Base-by-base conservation (phyloP, 1,140 invertebrate species). In the Eubasilissa regina region DNA sequence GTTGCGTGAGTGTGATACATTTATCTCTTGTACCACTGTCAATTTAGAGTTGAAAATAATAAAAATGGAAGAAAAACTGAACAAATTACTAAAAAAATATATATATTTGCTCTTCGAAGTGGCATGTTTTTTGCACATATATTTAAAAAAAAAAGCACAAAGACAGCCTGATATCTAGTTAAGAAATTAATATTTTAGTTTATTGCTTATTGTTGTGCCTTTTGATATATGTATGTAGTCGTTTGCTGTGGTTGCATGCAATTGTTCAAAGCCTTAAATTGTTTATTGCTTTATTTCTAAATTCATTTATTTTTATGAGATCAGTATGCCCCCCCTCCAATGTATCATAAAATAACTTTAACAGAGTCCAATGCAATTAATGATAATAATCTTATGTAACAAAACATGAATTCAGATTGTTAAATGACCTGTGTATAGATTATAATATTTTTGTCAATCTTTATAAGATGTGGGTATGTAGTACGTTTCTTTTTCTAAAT, bases 301-400 rank as follows among this genome's bases (percentile, higher is more conserved):
- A 35, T 35, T 66, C 9, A n/a, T 66, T 66, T 25, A 66, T 66
- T 66, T 35, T 43, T 66, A 21, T 66, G 21, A 15, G 64, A 56
- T 56, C 17, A 56, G 53, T 56, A 17, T 56, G 13, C 53, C 53
- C 35, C 21, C 60, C 17, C 11, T 62, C 13, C 0, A 62, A 25
- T 21, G 15, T 62, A 35, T 35, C 6, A 6, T 35, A 64, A 44
- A 7, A 64, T 44, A 43, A 64, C 25, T 35, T 64, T 15, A 64
- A 19, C 60, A 9, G 35, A 64, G 13, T 64, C n/a, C 60, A 64
- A 64, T 64, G 60, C 60, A 64, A 64, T 44, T 64, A 15, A 64
- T 43, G 25, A 64, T 64, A 44, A 64, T 64, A 64, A 64, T 43
- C 21, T 64, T 43, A 64, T 35, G n/a, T 35, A 43, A 64, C 43